Base-by-base conservation (phyloP, 2,113 vertebrate species). In the Panthera uncia region DNA sequence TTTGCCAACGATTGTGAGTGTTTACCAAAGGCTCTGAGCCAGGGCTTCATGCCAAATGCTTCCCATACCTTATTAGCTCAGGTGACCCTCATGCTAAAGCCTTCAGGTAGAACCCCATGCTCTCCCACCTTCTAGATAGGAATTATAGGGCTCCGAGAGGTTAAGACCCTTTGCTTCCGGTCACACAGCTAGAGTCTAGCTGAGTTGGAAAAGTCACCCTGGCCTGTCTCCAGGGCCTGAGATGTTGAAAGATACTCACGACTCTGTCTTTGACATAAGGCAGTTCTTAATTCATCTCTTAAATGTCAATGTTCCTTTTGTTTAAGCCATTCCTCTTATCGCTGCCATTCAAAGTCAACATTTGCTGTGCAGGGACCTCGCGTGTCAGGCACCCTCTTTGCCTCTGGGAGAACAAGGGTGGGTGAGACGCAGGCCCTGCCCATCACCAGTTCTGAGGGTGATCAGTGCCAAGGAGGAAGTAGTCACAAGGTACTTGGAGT, bases 191-290 rank as follows among this genome's bases (percentile, higher is more conserved):
- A 31, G 57, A 55, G 63, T 1, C 8, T 33, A 31, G 71, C 41
- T 29, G 80, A 69, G 11, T 31, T 63, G 38, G 66, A 45, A 68
- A 48, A 15, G 27, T 33, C 31, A 48, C 41, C 19, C 27, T 33
- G 50, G 74, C 68, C 80, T 52, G 3, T 27, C 36, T 84, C 55
- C 48, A 48, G 48, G 31, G 19, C 69, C 29, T 9, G 48, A 92
- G 89, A 36, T 7, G 0, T 5, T 57, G 63, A 71, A 45, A 92
- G 55, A 52, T 5, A 10, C n/a, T 65, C 57, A 12, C 18, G 25
- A 19, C 55, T 86, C 57, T 61, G 23, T 81, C 36, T 71, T 57
- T 73, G 92, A 91, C 81, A 61, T 5, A 50, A 93, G 55, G 89
- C 57, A 71, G 50, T 85, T 82, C 33, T 48, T 85, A 31, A 45